Conservation (phyloP, 2,888 invertebrate genomes). For the Teleiodes luculella region DNA sequence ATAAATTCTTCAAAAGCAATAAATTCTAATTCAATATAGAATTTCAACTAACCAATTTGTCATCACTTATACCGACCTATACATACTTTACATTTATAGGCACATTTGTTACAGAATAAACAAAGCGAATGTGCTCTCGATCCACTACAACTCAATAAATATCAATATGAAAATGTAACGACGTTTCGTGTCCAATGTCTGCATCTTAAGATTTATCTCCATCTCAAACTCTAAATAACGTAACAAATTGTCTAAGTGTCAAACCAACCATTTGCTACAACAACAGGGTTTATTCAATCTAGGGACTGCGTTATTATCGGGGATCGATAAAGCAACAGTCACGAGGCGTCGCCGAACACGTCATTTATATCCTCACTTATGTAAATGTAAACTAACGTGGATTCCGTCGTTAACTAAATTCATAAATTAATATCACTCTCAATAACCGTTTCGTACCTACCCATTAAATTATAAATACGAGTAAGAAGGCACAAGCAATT, state of each 20-base stretch:
- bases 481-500: constrained; percentile 75
- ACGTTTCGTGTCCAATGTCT: constrained; percentile 67
- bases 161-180: constrained; percentile 54
- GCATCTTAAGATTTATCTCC: constrained; percentile 66
- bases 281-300: constrained; percentile 50
- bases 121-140: constrained; percentile 71
- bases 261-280: constrained; percentile 47
- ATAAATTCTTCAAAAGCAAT: constrained; percentile 37
- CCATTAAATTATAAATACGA: constrained; percentile 71
- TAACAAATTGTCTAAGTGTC: constrained; percentile 60
- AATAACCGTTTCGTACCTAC: too few species aligned
- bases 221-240: constrained; percentile 54
- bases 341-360: constrained; percentile 65
- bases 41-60: constrained; percentile 61
- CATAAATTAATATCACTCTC: constrained; percentile 75
- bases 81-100: constrained; percentile 76
- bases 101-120: constrained; percentile 76
- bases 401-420: constrained; percentile 54
- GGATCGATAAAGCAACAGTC: constrained; percentile 69
- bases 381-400: constrained; percentile 1
- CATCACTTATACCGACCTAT: constrained; percentile 71
- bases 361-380: constrained; percentile 39
- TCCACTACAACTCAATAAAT: constrained; percentile 70
- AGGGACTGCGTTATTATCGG: constrained; percentile 51
- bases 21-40: constrained; percentile 50